Percentiles rank a stretch among this genome's conserved stretches.
phyloP scores from a whole-genome alignment of 2,888 invertebrate species.

The Heliconius sara region DNA sequence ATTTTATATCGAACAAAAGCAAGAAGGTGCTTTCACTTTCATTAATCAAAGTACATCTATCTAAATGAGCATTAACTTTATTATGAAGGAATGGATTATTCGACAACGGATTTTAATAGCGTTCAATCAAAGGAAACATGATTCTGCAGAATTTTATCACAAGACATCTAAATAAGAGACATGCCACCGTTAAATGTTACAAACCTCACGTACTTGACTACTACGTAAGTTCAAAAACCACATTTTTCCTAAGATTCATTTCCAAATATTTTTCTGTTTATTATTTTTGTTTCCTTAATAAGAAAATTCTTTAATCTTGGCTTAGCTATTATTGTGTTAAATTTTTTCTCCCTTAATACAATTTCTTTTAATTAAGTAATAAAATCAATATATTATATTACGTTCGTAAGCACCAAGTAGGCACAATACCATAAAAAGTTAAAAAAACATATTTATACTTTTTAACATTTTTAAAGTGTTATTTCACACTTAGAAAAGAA shows the following conservation, averaged over 20 bases:
- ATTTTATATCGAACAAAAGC: constrained; percentile 63
- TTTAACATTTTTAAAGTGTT: too few species aligned
- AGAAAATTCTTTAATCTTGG: too few species aligned
- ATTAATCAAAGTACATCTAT: constrained; percentile 75
- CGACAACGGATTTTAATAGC: constrained; percentile 37
- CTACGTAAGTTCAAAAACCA: neutral
- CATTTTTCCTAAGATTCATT: neutral
- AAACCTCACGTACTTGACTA: neutral
- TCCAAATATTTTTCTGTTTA: too few species aligned
- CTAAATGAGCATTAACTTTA: constrained; percentile 60
- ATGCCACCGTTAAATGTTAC: neutral
- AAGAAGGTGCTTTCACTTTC: constrained; percentile 56
- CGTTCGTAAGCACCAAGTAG: too few species aligned
- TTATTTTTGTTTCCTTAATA: too few species aligned
- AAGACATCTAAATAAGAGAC: neutral
- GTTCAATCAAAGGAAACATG: constrained; percentile 47
- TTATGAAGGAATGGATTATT: constrained; percentile 53
- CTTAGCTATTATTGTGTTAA: too few species aligned
- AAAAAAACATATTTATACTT: too few species aligned
- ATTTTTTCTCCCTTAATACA: neutral
- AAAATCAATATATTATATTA: too few species aligned
- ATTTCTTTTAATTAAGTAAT: neutral
- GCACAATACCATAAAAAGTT: too few species aligned
- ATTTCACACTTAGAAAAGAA: too few species aligned
- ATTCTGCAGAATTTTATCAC: constrained; percentile 38